A percentile compares a stretch with the other conserved stretches of the same genome.
These are phyloP conservation scores for Hylaeus volcanicus DNA, from an alignment of 1,140 invertebrate genomes.

Conservation along the genomic window DNA sequence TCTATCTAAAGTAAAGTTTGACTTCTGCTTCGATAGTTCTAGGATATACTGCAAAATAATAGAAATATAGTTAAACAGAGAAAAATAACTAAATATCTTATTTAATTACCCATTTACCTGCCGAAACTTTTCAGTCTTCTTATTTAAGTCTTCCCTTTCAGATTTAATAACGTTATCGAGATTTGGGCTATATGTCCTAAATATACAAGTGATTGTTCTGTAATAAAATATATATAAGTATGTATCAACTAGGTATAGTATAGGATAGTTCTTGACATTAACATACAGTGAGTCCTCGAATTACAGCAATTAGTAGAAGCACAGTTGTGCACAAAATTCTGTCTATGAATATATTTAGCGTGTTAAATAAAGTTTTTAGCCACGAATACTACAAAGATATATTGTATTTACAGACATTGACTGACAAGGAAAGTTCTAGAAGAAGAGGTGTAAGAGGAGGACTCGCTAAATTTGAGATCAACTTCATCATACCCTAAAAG, in stretches of 20 bases:
- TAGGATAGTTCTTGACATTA: conserved; percentile 12
- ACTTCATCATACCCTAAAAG: conserved; percentile 71
- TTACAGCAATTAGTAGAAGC: no score
- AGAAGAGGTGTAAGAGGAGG: no score
- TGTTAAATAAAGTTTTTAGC: no score
- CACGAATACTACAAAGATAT: no score
- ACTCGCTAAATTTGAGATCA: no score
- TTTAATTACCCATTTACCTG: conserved; percentile 66
- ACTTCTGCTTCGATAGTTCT: conserved; percentile 72
- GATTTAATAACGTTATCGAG: conserved; percentile 74
- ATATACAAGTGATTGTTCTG: conserved; percentile 76
- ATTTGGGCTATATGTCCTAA: conserved; percentile 73
- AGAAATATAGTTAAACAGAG: neutral
- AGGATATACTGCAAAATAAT: conserved; percentile 68
- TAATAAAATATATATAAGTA: conserved; percentile 48
- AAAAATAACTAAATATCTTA: neutral
- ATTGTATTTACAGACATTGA: no score
- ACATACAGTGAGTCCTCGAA: neutral
- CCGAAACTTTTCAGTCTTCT: conserved; percentile 78
- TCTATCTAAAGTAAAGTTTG: conserved; percentile 79
- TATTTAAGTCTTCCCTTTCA: conserved; percentile 76
- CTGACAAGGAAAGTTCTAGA: no score
- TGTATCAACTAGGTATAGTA: conserved; percentile 10
- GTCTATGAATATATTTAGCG: no score
- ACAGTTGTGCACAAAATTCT: no score